These are phyloP conservation scores for Gastrophysa polygoni DNA, from an alignment of 2,888 invertebrate genomes.

Conservation along the genomic window DNA sequence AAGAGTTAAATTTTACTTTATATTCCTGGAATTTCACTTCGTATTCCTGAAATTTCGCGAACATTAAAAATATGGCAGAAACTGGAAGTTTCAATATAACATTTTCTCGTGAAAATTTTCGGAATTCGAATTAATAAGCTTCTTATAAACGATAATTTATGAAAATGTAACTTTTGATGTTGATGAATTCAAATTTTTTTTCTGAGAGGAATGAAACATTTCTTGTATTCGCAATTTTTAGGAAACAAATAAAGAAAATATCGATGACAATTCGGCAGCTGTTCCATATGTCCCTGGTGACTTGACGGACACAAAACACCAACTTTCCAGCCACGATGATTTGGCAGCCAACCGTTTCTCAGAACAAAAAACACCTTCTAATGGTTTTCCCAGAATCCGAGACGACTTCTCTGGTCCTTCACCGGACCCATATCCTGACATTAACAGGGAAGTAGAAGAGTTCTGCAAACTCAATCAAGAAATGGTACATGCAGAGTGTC, in stretches of 20 bases:
- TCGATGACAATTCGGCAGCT: conserved; percentile 19
- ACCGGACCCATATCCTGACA: conserved; percentile 42
- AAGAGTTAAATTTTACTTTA: too few relatives aligned
- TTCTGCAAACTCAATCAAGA: conserved; percentile 47
- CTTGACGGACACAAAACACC: conserved; percentile 60
- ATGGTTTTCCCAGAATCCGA: conserved; percentile 47
- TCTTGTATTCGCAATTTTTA: conserved; percentile 5
- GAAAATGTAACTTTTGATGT: too few relatives aligned
- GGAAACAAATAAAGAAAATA: conserved; percentile 39
- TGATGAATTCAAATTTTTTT: neutral
- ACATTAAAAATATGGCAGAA: too few relatives aligned
- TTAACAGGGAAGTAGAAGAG: conserved; percentile 51
- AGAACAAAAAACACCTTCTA: conserved; percentile 22
- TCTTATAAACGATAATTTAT: too few relatives aligned
- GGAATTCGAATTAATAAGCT: too few relatives aligned
- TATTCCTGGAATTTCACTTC: too few relatives aligned
- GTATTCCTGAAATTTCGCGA: too few relatives aligned
- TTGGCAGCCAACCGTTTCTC: conserved; percentile 45
- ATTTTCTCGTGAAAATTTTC: too few relatives aligned
- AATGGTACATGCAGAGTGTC: conserved; percentile 53
- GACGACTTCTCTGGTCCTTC: conserved; percentile 47
- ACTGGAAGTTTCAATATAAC: too few relatives aligned
- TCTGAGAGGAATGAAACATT: neutral
- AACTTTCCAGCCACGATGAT: conserved; percentile 60
- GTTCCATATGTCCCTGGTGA: conserved; percentile 63